Base-by-base conservation (phyloP, 2,113 vertebrate genomes). In the Orientallactaga bullata region DNA sequence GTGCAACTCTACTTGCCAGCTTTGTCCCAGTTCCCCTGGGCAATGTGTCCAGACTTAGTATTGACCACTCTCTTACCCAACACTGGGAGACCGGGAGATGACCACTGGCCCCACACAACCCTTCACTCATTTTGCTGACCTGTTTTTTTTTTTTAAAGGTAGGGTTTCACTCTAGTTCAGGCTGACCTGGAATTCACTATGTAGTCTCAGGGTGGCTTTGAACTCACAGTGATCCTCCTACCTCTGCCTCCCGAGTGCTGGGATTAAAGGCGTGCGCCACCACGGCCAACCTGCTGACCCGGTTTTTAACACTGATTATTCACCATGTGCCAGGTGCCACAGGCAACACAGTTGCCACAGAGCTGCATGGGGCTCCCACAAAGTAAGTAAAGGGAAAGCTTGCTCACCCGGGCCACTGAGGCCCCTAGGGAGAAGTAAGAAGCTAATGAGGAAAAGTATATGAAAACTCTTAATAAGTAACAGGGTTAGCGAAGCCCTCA, bases 231-330 rank as follows among this genome's bases (percentile, higher is more conserved):
- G n/a, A n/a, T n/a, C n/a, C n/a, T n/a, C n/a, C n/a, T n/a, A n/a
- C n/a, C n/a, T n/a, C n/a, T n/a, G n/a, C n/a, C n/a, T n/a, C n/a
- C n/a, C n/a, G n/a, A n/a, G n/a, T n/a, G n/a, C n/a, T n/a, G n/a
- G n/a, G n/a, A n/a, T n/a, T n/a, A n/a, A n/a, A n/a, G n/a, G n/a
- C n/a, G n/a, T n/a, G n/a, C n/a, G n/a, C n/a, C n/a, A n/a, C n/a
- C n/a, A n/a, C n/a, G 10, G 13, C 0, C 0, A 3, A 16, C 39
- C 3, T 17, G 12, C 26, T 2, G 5, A 7, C 21, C 35, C 0
- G 0, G 78, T 20, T 8, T n/a, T 21, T 42, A 32, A 28, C 7
- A 23, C 7, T 0, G 13, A 37, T 60, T 0, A 6, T 7, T 16
- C 0, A 10, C n/a, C 60, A 26, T 0, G 3, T 0, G 13, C 76